Evolutionary conservation across 2,113 vertebrate species (phyloP).

Genomic region (Cephalopterus ornatus): DNA sequence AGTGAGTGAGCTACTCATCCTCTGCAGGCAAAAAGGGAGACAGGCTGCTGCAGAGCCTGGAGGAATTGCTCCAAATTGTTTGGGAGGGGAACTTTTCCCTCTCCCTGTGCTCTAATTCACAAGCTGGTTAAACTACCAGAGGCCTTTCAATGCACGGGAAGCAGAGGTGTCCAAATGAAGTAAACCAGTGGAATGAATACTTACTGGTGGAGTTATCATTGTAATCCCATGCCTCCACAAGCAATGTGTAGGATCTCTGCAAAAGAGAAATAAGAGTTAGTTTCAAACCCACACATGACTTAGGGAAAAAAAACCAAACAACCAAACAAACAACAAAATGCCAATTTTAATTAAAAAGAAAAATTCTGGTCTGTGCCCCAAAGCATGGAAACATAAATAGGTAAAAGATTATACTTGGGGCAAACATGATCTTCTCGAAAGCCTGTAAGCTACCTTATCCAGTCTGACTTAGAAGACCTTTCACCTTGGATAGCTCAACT

Average conservation of each 20-base stretch:
- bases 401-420: conserved; percentile 53
- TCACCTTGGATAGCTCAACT: conserved; percentile 48
- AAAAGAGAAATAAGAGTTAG: conserved; percentile 67
- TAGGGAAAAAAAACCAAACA: not conserved
- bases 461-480: conserved; percentile 63
- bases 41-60: not conserved
- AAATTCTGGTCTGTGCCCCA: not conserved
- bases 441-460: conserved; percentile 34
- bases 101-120: not conserved
- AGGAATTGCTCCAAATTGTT: not conserved
- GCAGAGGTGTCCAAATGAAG: not conserved
- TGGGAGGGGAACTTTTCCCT: not conserved
- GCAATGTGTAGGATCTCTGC: conserved; percentile 96
- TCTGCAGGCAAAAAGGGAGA: not conserved
- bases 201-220: conserved; percentile 92
- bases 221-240: conserved; percentile 94
- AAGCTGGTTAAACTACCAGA: not conserved
- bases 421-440: conserved; percentile 48
- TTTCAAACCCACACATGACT: not conserved
- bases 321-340: fast-evolving
- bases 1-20: not conserved
- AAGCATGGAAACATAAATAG: conserved; percentile 53
- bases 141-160: not conserved
- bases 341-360: not conserved
- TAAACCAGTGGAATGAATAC: conserved; percentile 58